Conservation (phyloP, 2,888 invertebrate genomes). For the Tyria jacobaeae region DNA sequence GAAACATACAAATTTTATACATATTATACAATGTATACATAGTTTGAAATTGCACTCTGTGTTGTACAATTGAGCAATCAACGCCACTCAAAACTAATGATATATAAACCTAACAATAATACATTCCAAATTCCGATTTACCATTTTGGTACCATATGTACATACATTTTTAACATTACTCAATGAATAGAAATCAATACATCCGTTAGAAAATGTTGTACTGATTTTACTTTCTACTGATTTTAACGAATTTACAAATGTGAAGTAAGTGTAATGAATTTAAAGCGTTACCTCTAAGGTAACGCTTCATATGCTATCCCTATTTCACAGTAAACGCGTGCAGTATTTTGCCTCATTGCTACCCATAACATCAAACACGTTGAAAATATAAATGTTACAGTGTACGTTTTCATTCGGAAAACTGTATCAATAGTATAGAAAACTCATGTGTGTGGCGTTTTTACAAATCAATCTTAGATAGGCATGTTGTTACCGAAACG, state of each 20-base stretch:
- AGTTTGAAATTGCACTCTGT: background rate
- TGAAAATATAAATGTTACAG: background rate
- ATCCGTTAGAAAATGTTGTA: no score
- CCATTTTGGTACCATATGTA: no score
- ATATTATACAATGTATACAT: no score
- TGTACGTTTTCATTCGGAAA: background rate
- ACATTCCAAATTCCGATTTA: no score
- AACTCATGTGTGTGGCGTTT: background rate
- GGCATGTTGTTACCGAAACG: no score
- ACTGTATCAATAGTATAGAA: background rate
- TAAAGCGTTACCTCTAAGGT: background rate
- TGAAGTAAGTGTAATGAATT: background rate
- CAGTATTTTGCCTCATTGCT: background rate
- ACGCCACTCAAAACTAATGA: background rate
- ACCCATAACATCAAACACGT: background rate
- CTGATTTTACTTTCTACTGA: no score
- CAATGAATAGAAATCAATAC: no score
- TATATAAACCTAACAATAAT: background rate
- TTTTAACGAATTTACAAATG: background rate
- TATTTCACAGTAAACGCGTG: background rate
- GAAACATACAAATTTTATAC: no score
- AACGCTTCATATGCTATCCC: background rate
- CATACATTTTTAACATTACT: no score
- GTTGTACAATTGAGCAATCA: background rate
- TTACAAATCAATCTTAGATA: no score